Percentiles rank a stretch among this genome's conserved stretches.
Evolutionary conservation across 1,140 invertebrate species (phyloP).

Genomic region (Dinoponera quadriceps): DNA sequence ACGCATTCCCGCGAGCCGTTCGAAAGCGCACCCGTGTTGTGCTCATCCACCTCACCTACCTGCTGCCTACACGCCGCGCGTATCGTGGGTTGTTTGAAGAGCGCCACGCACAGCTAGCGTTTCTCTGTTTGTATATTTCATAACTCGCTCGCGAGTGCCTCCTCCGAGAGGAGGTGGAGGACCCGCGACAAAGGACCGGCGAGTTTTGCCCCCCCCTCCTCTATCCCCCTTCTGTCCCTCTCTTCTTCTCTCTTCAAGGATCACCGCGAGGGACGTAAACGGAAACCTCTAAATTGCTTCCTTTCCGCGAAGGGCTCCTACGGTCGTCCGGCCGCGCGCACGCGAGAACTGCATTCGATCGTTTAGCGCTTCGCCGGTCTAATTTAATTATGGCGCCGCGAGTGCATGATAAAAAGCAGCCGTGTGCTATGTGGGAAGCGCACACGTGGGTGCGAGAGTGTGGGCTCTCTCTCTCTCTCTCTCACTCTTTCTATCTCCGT

Average conservation of each 20-base stretch:
- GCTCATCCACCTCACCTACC: not conserved
- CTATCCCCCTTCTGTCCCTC: not conserved
- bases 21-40: slow-evolving; percentile 24
- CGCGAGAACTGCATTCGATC: slow-evolving; percentile 35
- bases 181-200: slow-evolving; percentile 64
- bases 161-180: slow-evolving; percentile 45
- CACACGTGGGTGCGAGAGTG: slow-evolving; percentile 31
- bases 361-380: slow-evolving; percentile 68
- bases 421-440: slow-evolving; percentile 32
- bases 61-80: slow-evolving; percentile 30
- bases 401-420: slow-evolving; percentile 44
- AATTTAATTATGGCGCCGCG: slow-evolving; percentile 68
- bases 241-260: slow-evolving; percentile 26
- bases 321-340: not conserved
- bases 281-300: slow-evolving; percentile 65
- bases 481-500: too few species aligned
- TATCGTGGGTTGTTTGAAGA: slow-evolving; percentile 78
- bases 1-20: slow-evolving; percentile 4
- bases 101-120: slow-evolving; percentile 34
- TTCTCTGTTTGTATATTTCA: slow-evolving; percentile 81
- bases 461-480: too few species aligned
- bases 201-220: not conserved
- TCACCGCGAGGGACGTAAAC: slow-evolving; percentile 54
- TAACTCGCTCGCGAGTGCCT: slow-evolving; percentile 77
- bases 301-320: slow-evolving; percentile 49